phyloP scores from a whole-genome alignment of 2,888 invertebrate species.

The Acanthosepion pharaonis region DNA sequence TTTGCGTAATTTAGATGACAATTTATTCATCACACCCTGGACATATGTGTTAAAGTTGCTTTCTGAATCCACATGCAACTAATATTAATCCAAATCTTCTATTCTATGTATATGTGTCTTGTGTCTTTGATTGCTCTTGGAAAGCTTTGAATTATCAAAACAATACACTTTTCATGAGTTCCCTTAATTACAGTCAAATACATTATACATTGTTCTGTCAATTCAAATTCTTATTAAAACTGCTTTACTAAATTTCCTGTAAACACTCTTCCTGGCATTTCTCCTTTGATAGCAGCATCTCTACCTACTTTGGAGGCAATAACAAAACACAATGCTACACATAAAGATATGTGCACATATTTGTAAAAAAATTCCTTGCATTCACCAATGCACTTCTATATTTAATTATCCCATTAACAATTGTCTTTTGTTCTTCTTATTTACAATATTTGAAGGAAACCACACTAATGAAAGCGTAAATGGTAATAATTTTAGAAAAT shows the following conservation, averaged over 20 bases:
- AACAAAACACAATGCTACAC: neutral
- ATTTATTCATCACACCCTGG: no score
- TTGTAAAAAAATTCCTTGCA: neutral
- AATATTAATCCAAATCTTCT: no score
- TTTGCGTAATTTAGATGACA: no score
- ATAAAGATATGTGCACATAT: neutral
- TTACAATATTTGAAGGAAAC: neutral
- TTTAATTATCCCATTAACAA: conserved; percentile 33
- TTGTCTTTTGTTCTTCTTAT: neutral
- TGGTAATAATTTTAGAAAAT: neutral
- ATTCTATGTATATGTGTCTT: no score
- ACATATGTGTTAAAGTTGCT: no score
- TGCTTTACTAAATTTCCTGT: neutral
- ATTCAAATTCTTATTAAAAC: conserved; percentile 16
- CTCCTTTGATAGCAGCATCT: neutral
- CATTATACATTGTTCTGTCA: conserved; percentile 4
- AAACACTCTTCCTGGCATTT: neutral
- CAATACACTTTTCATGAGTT: neutral
- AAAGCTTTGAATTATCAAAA: neutral
- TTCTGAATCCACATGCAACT: no score
- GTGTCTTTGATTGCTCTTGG: no score
- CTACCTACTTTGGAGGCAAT: neutral
- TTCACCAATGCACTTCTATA: neutral
- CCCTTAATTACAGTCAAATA: conserved; percentile 3
- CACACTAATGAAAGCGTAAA: neutral